Percentiles rank a stretch among this genome's conserved stretches.
These are phyloP conservation scores for Agonopterix subpropinquella DNA, from an alignment of 2,888 invertebrate genomes.

Conservation along the genomic window DNA sequence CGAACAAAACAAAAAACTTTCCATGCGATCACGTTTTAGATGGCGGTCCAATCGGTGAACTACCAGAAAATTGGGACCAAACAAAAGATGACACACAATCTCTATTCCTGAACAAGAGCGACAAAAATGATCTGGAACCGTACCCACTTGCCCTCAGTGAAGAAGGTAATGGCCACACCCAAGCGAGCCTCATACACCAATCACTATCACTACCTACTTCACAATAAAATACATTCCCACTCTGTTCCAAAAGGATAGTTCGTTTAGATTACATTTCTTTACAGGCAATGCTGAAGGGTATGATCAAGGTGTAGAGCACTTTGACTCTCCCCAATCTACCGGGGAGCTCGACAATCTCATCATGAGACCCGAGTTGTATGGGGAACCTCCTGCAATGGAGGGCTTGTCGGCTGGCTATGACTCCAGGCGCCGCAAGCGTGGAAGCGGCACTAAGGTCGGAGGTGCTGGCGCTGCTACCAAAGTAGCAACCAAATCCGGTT, in stretches of 20 bases:
- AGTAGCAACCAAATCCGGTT: slow-evolving; percentile 60
- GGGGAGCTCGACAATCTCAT: slow-evolving; percentile 76
- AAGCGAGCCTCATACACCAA: slow-evolving; percentile 14
- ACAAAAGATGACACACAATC: slow-evolving; percentile 71
- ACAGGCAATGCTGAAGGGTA: slow-evolving; percentile 62
- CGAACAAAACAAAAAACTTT: slow-evolving; percentile 7
- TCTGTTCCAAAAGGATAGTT: neutral
- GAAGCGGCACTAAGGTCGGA: slow-evolving; percentile 63
- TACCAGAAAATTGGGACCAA: slow-evolving; percentile 73
- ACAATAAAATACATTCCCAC: neutral
- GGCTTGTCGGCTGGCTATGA: slow-evolving; percentile 51
- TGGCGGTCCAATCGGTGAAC: slow-evolving; percentile 61
- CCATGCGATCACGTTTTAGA: slow-evolving; percentile 37
- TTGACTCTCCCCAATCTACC: slow-evolving; percentile 49
- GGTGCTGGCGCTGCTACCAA: slow-evolving; percentile 68
- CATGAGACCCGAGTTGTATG: slow-evolving; percentile 77
- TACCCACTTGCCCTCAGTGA: slow-evolving; percentile 71
- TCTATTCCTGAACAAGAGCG: slow-evolving; percentile 70
- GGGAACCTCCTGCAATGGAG: slow-evolving; percentile 74
- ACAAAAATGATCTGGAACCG: slow-evolving; percentile 72
- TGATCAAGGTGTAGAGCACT: slow-evolving; percentile 59
- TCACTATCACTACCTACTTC: neutral
- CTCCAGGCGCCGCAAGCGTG: slow-evolving; percentile 58
- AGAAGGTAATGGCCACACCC: slow-evolving; percentile 50
- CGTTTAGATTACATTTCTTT: slow-evolving; percentile 11